Base-by-base conservation (phyloP, 2,113 vertebrate species). In the Caloenas nicobarica region DNA sequence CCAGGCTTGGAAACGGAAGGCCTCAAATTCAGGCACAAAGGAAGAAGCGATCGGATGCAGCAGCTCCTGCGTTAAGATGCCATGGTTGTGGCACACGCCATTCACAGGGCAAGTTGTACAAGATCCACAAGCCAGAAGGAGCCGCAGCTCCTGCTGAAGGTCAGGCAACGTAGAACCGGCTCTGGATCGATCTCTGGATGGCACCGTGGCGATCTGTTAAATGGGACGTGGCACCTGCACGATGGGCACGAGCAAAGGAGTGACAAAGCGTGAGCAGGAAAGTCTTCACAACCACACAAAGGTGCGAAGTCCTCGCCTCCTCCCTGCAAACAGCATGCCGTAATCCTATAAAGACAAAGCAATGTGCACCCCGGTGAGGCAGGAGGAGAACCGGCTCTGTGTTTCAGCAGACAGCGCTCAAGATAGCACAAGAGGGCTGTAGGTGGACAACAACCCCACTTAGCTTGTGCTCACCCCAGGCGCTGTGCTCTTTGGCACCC, bases 11-110 rank as follows among this genome's bases (percentile, higher is more conserved):
- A 69, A 62, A 26, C 1, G 15, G 42, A 44, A 87, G 44, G 26
- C 33, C 34, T 31, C 21, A 38, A 34, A 29, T 46, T 68, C 34
- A 54, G 0, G 0, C 0, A 1, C 23, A n/a, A 66, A 66, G 31
- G 57, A 77, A 5, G 24, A 44, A 88, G 54, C 31, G 61, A 26
- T 36, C 13, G 19, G 33, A 46, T 5, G 23, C 65, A 87, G 93
- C 80, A 77, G 78, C 83, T 93, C 85, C 56, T 90, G 42, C 29
- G 2, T 65, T 94, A 31, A 58, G 70, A 66, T 88, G 83, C 42
- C 10, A 16, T 86, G 60, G 60, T 81, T 86, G 76, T 84, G 88
- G 36, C 38, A 17, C 53, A 21, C 14, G n/a, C 86, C 25, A 31
- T 25, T 91, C 77, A 44, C 87, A 87, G 72, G 90, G 68, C 65